Conservation (phyloP, 2,113 vertebrate species). For the Scortum barcoo region DNA sequence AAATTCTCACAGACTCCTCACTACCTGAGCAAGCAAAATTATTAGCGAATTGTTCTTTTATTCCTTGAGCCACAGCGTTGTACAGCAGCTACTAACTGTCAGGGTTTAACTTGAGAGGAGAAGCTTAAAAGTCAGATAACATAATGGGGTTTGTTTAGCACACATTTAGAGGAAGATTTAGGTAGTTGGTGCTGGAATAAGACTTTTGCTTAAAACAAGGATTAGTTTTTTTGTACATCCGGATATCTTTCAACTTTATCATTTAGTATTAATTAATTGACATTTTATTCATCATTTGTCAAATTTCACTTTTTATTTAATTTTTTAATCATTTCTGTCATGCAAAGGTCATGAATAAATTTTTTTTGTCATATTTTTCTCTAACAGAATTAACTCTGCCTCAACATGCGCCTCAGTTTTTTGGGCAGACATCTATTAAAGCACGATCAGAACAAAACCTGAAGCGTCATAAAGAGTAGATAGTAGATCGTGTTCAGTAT, state of each 20-base stretch:
- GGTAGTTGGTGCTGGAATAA: not conserved
- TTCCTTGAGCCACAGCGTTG: no score
- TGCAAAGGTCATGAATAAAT: not conserved
- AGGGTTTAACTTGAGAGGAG: not conserved
- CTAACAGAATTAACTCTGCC: not conserved
- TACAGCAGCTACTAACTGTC: no score
- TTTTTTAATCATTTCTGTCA: not conserved
- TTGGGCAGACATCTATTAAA: not conserved
- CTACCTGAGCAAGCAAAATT: no score
- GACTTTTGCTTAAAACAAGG: not conserved
- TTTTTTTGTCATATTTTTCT: not conserved
- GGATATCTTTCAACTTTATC: not conserved
- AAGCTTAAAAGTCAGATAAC: no score
- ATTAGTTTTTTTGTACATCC: not conserved
- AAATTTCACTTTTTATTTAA: not conserved
- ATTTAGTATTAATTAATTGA: not conserved
- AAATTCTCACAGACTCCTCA: not conserved
- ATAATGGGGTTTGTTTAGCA: not conserved
- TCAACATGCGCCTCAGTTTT: not conserved
- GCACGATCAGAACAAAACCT: not conserved
- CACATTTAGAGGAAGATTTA: not conserved
- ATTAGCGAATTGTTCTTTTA: no score
- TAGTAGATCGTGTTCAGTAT: not conserved
- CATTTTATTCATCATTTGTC: not conserved
- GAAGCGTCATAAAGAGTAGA: not conserved